phyloP scores from a whole-genome alignment of 2,797 vertebrate genomes.

The Silurus aristotelis region DNA sequence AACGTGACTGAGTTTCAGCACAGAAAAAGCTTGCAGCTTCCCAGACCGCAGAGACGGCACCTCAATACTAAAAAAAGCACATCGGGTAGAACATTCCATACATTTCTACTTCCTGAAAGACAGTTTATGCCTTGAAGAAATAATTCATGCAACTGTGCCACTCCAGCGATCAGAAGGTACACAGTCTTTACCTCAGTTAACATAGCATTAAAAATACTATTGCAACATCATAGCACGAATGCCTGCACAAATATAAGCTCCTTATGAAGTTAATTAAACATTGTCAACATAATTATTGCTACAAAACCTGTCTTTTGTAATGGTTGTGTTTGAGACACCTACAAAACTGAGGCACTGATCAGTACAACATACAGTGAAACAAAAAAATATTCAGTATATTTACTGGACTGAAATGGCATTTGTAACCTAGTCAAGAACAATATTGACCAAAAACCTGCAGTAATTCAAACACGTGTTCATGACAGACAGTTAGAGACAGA shows the following conservation, averaged over 20 bases:
- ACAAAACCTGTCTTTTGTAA: not conserved
- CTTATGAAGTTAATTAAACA: not conserved
- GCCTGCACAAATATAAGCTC: not conserved
- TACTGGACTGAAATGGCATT: not conserved
- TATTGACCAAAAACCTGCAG: not conserved
- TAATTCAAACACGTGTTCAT: not conserved
- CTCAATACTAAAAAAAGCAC: not conserved
- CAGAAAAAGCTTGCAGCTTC: not conserved
- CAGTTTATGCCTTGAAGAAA: not conserved
- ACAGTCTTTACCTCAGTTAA: not conserved
- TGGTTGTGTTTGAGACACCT: not conserved
- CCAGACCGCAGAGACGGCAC: not conserved
- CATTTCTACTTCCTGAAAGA: not conserved
- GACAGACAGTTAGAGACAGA: too few species aligned
- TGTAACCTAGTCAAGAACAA: not conserved
- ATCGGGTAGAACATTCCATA: not conserved
- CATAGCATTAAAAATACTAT: not conserved
- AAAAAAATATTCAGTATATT: not conserved
- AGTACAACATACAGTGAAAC: not conserved
- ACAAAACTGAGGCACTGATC: not conserved
- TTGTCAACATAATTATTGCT: not conserved
- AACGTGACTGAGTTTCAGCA: constrained; percentile 1
- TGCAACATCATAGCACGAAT: not conserved
- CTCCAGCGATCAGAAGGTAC: not conserved
- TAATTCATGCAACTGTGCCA: not conserved